Conservation (phyloP, 2,797 vertebrate species). For the Artibeus lituratus region DNA sequence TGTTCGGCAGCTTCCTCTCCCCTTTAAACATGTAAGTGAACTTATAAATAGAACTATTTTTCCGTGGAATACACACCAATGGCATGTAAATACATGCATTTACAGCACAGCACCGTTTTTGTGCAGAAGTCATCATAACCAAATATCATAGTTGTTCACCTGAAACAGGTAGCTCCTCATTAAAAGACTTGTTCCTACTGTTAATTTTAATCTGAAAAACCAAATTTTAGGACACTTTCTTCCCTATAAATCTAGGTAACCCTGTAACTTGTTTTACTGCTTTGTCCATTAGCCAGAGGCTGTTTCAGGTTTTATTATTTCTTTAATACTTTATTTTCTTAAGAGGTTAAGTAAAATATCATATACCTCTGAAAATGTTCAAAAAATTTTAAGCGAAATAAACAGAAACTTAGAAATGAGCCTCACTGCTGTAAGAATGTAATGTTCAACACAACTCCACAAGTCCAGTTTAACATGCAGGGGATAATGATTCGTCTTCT, state of each 20-base stretch:
- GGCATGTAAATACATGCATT: neutral
- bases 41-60: neutral
- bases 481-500: neutral
- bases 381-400: neutral
- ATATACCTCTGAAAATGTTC: neutral
- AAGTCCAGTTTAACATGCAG: neutral
- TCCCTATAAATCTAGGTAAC: neutral
- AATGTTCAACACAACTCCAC: neutral
- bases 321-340: neutral
- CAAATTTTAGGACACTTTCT: neutral
- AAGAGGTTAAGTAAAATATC: neutral
- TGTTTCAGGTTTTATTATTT: neutral
- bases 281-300: neutral
- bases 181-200: neutral
- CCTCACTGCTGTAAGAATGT: neutral
- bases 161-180: neutral
- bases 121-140: neutral
- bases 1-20: neutral
- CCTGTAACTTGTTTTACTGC: neutral
- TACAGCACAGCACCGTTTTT: neutral
- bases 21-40: neutral
- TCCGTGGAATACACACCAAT: neutral
- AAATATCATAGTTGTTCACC: neutral
- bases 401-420: neutral
- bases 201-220: neutral